These are phyloP conservation scores for Volucella inflata DNA, from an alignment of 2,888 invertebrate genomes.

Conservation along the genomic window DNA sequence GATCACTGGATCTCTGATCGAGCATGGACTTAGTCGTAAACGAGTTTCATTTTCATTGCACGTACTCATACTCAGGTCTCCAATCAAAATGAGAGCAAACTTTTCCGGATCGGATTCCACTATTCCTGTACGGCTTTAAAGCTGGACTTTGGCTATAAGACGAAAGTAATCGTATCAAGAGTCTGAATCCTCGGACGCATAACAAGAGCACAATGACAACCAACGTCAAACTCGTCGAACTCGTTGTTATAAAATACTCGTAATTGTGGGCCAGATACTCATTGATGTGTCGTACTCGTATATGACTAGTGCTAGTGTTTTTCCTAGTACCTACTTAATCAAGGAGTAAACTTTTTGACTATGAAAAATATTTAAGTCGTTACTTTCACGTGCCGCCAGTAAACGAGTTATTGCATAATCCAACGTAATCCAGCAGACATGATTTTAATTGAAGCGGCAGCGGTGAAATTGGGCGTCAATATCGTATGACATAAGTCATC, in stretches of 20 bases:
- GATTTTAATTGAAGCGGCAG: constrained; percentile 53
- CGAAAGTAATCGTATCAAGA: constrained; percentile 18
- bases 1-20: neutral
- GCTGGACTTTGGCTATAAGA: constrained; percentile 27
- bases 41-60: constrained; percentile 19
- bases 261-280: constrained; percentile 63
- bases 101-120: constrained; percentile 59
- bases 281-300: constrained; percentile 30
- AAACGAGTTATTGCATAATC: constrained; percentile 64
- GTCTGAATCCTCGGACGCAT: constrained; percentile 66
- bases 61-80: constrained; percentile 11
- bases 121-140: constrained; percentile 33
- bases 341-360: constrained; percentile 51
- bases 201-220: constrained; percentile 1
- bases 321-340: constrained; percentile 41
- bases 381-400: constrained; percentile 62
- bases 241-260: constrained; percentile 65
- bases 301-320: constrained; percentile 23
- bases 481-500: constrained; percentile 46
- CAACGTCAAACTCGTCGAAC: constrained; percentile 58
- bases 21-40: constrained; percentile 2
- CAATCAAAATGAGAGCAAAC: constrained; percentile 59
- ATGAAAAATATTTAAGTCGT: constrained; percentile 48
- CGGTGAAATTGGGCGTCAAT: constrained; percentile 59
- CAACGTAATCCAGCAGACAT: constrained; percentile 28